These are phyloP conservation scores for Palloptera scutellata DNA, from an alignment of 2,888 invertebrate species.

Conservation along the genomic window DNA sequence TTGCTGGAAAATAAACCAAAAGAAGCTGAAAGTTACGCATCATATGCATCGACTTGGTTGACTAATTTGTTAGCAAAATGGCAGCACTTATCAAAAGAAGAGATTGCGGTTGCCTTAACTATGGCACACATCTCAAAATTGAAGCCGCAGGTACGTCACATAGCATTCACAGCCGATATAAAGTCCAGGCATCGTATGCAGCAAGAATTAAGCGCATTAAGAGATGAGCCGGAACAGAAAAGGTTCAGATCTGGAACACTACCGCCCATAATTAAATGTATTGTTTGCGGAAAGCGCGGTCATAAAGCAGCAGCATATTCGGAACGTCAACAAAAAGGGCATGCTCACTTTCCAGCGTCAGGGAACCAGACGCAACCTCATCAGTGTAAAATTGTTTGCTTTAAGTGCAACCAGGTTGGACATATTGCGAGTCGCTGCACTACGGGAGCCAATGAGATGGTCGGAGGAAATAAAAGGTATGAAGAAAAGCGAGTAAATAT, in stretches of 20 bases:
- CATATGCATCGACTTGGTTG: conserved; percentile 17
- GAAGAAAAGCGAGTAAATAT: no score
- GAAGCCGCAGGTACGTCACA: conserved; percentile 2
- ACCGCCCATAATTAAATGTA: conserved; percentile 11
- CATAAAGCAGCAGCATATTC: conserved; percentile 5
- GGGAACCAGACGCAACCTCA: no score
- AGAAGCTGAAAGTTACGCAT: conserved; percentile 21
- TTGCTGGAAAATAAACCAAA: conserved; percentile 16
- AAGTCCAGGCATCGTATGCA: not conserved
- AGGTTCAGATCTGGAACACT: not conserved
- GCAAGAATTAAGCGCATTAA: conserved; percentile 21
- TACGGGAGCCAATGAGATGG: no score
- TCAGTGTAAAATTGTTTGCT: no score
- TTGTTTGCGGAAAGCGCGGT: conserved; percentile 8
- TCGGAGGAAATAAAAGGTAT: no score
- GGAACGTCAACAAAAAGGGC: no score
- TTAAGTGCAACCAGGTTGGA: no score
- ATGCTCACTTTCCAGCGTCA: no score
- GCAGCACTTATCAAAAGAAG: conserved; percentile 4
- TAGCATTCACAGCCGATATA: conserved; percentile 24
- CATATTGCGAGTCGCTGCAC: no score
- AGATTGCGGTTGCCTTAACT: not conserved
- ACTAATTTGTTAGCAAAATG: conserved; percentile 18
- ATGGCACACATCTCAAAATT: conserved; percentile 12
- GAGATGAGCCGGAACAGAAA: conserved; percentile 2